phyloP scores from a whole-genome alignment of 2,888 invertebrate species.

The Agriopis leucophaearia region DNA sequence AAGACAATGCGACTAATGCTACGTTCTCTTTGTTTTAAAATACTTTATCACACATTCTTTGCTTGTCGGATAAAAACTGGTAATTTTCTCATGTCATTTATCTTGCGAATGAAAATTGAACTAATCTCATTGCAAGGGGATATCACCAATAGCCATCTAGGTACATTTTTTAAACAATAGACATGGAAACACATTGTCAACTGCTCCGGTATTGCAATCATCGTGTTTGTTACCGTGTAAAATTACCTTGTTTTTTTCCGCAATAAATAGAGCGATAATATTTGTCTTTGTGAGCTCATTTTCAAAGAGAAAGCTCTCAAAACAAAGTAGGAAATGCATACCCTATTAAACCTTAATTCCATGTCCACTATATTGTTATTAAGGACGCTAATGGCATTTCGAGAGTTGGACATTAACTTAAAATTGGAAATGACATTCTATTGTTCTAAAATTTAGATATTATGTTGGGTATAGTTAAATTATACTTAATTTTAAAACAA shows the following conservation, averaged over 20 bases:
- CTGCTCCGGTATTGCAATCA: slow-evolving; percentile 28
- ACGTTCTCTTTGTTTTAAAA: too few relatives aligned
- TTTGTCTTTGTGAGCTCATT: slow-evolving; percentile 18
- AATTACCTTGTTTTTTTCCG: slow-evolving; percentile 29
- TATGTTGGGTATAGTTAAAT: too few relatives aligned
- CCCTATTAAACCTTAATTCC: slow-evolving; percentile 13
- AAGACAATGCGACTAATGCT: too few relatives aligned
- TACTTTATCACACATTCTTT: too few relatives aligned
- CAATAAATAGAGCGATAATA: slow-evolving; percentile 31
- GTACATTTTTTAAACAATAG: slow-evolving; percentile 6
- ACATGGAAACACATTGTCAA: slow-evolving; percentile 22
- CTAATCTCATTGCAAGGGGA: too few relatives aligned
- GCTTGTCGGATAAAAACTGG: too few relatives aligned
- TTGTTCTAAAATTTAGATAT: too few relatives aligned
- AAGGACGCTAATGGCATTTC: slow-evolving; percentile 2
- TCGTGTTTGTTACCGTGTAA: slow-evolving; percentile 40
- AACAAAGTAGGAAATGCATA: slow-evolving; percentile 11
- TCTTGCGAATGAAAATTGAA: too few relatives aligned
- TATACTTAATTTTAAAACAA: slow-evolving; percentile 4
- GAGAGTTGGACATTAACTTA: neutral
- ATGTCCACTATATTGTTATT: slow-evolving; percentile 11
- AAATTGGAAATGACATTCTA: neutral
- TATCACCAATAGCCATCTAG: neutral
- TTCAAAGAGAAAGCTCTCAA: slow-evolving; percentile 20
- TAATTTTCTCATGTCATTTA: too few relatives aligned